These are phyloP conservation scores for Clarias magur DNA, from an alignment of 2,113 vertebrate genomes.

Conservation along the genomic window DNA sequence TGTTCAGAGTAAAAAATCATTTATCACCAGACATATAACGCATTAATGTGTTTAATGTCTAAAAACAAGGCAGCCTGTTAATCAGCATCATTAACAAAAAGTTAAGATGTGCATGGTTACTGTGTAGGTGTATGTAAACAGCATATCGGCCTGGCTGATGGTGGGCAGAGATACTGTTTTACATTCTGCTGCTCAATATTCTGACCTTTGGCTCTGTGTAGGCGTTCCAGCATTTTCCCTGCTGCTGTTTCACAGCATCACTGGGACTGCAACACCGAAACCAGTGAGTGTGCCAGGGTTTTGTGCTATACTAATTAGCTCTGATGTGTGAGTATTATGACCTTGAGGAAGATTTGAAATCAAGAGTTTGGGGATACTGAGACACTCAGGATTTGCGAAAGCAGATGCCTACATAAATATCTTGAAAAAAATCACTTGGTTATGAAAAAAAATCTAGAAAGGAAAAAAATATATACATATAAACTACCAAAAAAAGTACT, in stretches of 20 bases:
- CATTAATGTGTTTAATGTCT: slow-evolving; percentile 2
- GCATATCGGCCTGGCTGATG: slow-evolving; percentile 19
- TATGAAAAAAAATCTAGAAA: neutral
- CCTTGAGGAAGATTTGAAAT: slow-evolving; percentile 31
- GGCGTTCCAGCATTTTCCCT: slow-evolving; percentile 46
- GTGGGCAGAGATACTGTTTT: slow-evolving; percentile 45
- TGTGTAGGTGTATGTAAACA: slow-evolving; percentile 40
- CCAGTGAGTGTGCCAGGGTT: slow-evolving; percentile 30
- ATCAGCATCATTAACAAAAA: neutral
- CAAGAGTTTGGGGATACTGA: slow-evolving; percentile 2
- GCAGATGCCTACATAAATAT: neutral
- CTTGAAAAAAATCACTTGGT: neutral
- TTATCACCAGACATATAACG: neutral
- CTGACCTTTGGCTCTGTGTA: slow-evolving; percentile 46
- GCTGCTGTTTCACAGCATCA: slow-evolving; percentile 39
- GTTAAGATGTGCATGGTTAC: slow-evolving; percentile 19
- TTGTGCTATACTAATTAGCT: slow-evolving; percentile 38
- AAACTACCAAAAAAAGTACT: neutral
- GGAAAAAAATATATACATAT: neutral
- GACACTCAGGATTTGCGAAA: neutral
- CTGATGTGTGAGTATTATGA: slow-evolving; percentile 25
- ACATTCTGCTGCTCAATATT: slow-evolving; percentile 47
- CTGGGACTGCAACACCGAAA: slow-evolving; percentile 44
- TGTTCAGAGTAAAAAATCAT: neutral
- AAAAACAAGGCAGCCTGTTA: neutral